Evolutionary conservation across 2,797 vertebrate species (phyloP).

Genomic region (Oceanodroma leucorhoa): DNA sequence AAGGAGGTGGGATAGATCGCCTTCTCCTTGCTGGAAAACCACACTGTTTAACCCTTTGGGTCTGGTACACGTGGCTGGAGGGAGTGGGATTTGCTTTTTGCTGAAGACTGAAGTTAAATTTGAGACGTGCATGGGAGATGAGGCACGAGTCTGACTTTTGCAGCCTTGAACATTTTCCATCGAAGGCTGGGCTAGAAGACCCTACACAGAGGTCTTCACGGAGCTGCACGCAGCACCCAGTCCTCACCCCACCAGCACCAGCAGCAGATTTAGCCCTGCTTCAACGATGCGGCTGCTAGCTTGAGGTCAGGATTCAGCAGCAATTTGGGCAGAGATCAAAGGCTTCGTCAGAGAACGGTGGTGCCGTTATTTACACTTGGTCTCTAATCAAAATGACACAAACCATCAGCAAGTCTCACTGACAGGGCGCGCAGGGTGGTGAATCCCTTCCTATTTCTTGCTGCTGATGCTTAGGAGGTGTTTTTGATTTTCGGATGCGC

Average conservation of each 20-base stretch:
- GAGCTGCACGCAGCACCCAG: neutral
- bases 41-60: neutral
- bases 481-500: conserved; percentile 24
- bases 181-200: neutral
- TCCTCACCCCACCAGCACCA: neutral
- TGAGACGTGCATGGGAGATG: rapidly evolving
- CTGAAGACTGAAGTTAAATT: neutral
- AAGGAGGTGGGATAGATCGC: neutral
- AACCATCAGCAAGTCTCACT: neutral
- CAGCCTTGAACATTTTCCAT: rapidly evolving
- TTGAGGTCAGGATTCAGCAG: neutral
- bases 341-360: neutral
- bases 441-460: neutral
- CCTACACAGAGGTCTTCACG: neutral
- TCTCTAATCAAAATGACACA: neutral
- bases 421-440: neutral
- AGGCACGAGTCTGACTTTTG: neutral
- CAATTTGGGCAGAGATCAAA: neutral
- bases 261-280: neutral
- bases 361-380: neutral
- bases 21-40: neutral
- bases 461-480: neutral
- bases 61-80: rapidly evolving
- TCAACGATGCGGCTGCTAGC: rapidly evolving
- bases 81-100: neutral